These are phyloP conservation scores for Menidia beryllina DNA, from an alignment of 2,113 vertebrate species.

Conservation along the genomic window DNA sequence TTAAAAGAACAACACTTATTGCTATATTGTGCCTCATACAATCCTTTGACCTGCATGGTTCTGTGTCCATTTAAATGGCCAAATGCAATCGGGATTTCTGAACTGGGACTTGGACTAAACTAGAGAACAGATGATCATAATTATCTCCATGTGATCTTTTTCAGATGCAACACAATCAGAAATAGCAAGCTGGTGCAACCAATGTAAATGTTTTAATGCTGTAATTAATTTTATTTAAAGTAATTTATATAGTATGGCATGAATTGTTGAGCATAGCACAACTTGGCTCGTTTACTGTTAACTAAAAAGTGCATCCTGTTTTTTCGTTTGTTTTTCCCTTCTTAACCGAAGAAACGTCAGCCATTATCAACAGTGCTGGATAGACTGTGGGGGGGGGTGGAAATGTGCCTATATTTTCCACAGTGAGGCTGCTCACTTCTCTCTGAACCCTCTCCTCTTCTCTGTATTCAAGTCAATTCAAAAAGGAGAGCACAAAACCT, in stretches of 20 bases:
- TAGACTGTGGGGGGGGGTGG: slow-evolving; percentile 6
- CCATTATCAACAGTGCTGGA: not conserved
- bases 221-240: slow-evolving; percentile 84
- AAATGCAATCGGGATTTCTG: not conserved
- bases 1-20: too few species aligned
- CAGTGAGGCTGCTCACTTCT: slow-evolving; percentile 15
- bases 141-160: slow-evolving; percentile 10
- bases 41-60: not conserved
- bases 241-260: slow-evolving; percentile 83
- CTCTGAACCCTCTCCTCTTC: not conserved
- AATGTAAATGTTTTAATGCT: slow-evolving; percentile 79
- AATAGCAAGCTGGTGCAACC: slow-evolving; percentile 39
- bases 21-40: not conserved
- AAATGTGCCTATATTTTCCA: slow-evolving; percentile 51
- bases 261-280: slow-evolving; percentile 76
- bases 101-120: not conserved
- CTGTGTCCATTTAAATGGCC: not conserved
- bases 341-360: slow-evolving; percentile 13
- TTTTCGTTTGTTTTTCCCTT: slow-evolving; percentile 5
- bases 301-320: slow-evolving; percentile 2
- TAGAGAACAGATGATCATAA: not conserved
- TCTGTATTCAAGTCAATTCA: slow-evolving; percentile 38
- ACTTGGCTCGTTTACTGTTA: slow-evolving; percentile 27
- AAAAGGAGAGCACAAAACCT: slow-evolving; percentile 57
- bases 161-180: slow-evolving; percentile 72